A percentile compares a stretch with the other conserved stretches of the same genome.
Evolutionary conservation across 2,797 vertebrate genomes (phyloP).

Genomic region (Apodemus agrarius): DNA sequence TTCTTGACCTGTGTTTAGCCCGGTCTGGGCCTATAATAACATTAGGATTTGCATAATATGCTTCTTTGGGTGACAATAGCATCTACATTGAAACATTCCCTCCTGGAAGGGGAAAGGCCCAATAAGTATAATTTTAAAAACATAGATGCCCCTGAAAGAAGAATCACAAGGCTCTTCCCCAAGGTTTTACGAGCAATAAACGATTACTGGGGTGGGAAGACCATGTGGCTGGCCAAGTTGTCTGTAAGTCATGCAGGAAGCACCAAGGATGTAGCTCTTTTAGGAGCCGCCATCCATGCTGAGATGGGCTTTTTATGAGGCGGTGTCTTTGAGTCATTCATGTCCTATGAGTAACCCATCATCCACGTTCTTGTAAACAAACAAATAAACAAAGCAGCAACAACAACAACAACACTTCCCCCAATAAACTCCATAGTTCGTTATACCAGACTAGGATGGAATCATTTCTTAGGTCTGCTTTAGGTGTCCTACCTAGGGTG

Average conservation of each 20-base stretch:
- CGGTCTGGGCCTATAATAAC: background rate
- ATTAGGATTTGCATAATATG: background rate
- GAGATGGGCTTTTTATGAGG: background rate
- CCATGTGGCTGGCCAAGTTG: background rate
- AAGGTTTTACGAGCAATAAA: background rate
- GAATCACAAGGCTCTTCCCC: background rate
- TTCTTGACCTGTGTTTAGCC: constrained; percentile 10
- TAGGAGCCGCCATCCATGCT: no score
- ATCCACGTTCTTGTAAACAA: background rate
- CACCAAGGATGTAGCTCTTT: background rate
- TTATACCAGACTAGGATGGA: background rate
- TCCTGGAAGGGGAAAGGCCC: background rate
- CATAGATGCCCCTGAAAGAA: background rate
- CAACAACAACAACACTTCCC: background rate
- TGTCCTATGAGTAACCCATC: background rate
- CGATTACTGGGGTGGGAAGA: background rate
- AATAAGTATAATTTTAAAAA: background rate
- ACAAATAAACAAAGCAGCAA: background rate
- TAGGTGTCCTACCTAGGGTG: no score
- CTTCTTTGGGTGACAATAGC: background rate
- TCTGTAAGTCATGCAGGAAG: background rate
- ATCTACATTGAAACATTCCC: background rate
- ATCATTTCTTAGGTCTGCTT: no score
- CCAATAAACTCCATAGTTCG: background rate
- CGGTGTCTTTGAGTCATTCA: background rate